phyloP scores from a whole-genome alignment of 2,888 invertebrate genomes.

The Argyresthia albistria region DNA sequence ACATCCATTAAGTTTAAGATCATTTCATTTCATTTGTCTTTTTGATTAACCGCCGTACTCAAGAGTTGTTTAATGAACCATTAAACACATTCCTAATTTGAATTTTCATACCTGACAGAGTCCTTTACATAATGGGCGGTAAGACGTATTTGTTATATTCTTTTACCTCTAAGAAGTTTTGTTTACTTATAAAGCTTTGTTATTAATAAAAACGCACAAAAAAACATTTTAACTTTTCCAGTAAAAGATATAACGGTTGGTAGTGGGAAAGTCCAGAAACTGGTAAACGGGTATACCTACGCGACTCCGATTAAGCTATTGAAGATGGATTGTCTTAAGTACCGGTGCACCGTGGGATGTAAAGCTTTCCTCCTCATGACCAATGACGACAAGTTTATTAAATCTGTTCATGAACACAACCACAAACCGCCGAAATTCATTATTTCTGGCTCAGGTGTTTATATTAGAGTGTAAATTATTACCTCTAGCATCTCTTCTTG shows the following conservation, averaged over 20 bases:
- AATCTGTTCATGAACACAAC: constrained; percentile 2
- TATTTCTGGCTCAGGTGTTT: background rate
- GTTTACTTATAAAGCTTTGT: too few species aligned
- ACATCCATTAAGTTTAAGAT: too few species aligned
- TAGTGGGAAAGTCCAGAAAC: background rate
- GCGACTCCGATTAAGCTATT: constrained; percentile 6
- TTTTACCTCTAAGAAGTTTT: too few species aligned
- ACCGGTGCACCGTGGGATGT: constrained; percentile 7
- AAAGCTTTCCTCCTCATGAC: constrained; percentile 6
- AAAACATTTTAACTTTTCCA: background rate
- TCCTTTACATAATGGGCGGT: too few species aligned
- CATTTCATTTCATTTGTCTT: too few species aligned
- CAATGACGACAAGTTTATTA: background rate
- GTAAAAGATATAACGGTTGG: background rate
- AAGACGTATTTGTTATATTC: too few species aligned
- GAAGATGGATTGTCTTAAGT: background rate
- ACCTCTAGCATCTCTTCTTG: background rate
- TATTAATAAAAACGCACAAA: too few species aligned
- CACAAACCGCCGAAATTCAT: constrained; percentile 5
- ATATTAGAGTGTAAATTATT: background rate
- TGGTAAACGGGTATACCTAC: constrained; percentile 16
- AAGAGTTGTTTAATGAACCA: too few species aligned
- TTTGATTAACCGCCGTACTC: too few species aligned
- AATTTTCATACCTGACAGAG: too few species aligned
- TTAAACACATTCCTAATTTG: too few species aligned